These are phyloP conservation scores for Tetramorium alpestre DNA, from an alignment of 1,140 invertebrate species.

Conservation along the genomic window DNA sequence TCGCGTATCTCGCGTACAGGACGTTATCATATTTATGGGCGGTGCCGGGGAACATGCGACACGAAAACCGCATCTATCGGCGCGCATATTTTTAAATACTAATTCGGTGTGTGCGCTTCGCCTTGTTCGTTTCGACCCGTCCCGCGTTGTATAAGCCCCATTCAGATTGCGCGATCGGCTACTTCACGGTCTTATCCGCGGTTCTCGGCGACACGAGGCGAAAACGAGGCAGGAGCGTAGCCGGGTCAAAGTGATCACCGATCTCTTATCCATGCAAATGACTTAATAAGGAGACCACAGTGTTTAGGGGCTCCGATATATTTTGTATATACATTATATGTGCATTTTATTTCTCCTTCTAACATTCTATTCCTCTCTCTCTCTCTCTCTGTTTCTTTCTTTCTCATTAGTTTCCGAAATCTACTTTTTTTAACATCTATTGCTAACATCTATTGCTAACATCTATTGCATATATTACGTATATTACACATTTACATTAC, in stretches of 20 bases:
- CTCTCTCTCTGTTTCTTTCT: not conserved
- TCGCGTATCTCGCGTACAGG: constrained; percentile 77
- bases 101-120: constrained; percentile 65
- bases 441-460: too few species aligned
- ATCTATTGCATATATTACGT: too few species aligned
- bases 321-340: not conserved
- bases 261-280: constrained; percentile 46
- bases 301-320: not conserved
- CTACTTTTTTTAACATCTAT: not conserved
- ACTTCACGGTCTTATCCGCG: constrained; percentile 15
- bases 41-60: constrained; percentile 75
- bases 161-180: constrained; percentile 23
- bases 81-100: constrained; percentile 82
- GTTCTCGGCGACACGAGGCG: not conserved
- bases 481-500: not conserved
- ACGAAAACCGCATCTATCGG: constrained; percentile 80
- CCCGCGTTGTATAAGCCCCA: too few species aligned
- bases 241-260: constrained; percentile 32
- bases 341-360: not conserved
- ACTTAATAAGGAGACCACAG: constrained; percentile 42
- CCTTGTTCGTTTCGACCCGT: not conserved
- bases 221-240: not conserved
- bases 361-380: not conserved
- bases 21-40: constrained; percentile 82
- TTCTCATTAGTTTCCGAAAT: not conserved